Conservation (phyloP, 2,797 vertebrate species). For the Cynopterus sphinx region DNA sequence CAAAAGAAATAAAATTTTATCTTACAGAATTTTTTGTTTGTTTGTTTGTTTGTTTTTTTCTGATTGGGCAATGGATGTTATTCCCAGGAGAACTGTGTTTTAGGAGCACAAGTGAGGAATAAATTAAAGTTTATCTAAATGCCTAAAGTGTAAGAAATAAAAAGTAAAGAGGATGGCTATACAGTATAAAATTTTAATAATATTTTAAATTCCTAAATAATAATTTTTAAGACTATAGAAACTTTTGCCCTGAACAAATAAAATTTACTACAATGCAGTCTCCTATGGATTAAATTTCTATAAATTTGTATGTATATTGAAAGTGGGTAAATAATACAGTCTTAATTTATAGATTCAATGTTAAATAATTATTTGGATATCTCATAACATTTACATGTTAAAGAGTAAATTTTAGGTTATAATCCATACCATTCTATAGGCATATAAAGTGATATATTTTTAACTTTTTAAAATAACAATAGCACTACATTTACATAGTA, state of each 20-base stretch:
- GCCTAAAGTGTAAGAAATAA: neutral
- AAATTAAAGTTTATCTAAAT: slow-evolving; percentile 31
- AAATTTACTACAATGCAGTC: neutral
- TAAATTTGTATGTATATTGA: neutral
- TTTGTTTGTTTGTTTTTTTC: neutral
- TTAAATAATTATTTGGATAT: slow-evolving; percentile 5
- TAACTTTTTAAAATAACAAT: neutral
- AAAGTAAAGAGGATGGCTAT: slow-evolving; percentile 51
- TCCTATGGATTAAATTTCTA: neutral
- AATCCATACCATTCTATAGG: neutral
- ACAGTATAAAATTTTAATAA: neutral
- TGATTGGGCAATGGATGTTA: neutral
- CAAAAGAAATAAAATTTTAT: slow-evolving; percentile 44
- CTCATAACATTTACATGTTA: neutral
- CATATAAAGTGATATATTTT: neutral
- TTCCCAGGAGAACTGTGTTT: neutral
- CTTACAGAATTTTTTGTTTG: neutral
- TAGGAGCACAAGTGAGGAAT: neutral
- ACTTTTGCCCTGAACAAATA: neutral
- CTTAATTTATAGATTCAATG: neutral
- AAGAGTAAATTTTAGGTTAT: slow-evolving; percentile 11
- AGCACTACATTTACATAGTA: neutral
- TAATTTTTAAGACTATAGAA: slow-evolving; percentile 1
- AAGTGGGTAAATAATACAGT: neutral
- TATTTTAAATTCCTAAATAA: neutral